Base-by-base conservation (phyloP, 2,888 invertebrate genomes). In the Cosmorhoe ocellata region DNA sequence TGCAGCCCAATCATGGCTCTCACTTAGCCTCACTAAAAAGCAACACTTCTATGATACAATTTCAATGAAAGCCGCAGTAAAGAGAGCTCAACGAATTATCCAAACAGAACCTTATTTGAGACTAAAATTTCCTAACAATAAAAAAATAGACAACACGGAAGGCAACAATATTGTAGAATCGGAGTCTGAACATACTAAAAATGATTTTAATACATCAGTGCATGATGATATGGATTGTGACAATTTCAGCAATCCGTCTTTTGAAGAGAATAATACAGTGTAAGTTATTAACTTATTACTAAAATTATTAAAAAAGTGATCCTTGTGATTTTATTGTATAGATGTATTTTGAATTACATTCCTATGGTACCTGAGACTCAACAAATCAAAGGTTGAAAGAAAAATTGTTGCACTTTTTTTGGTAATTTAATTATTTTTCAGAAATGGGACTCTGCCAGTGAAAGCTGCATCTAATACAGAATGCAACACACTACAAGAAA, bases 1-100 rank as follows among this genome's bases (percentile, higher is more conserved):
- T 66, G 85, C 84, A 52, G 71, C 69, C 6, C 75, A 77, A 56
- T 79, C 84, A 33, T 88, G 86, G 86, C 34, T 71, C n/a, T 71
- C 77, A 11, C 63, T 88, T 33, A 79, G 58, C 56, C 57, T 75
- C 30, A 43, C 51, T 30, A 81, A 86, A 59, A 84, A 74, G 58
- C 59, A 74, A 32, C 50, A 69, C 33, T 74, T 87, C 63, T 30
- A 55, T 32, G 56, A 66, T 8, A 75, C 59, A 36, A 34, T 45
- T 28, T 22, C 50, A 11, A 33, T 44, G 4, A 55, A 51, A 42
- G 39, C 48, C 28, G 38, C 49, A 13, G n/a, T 59, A 26, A 46
- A 49, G n/a, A 41, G 51, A 60, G 75, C 76, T 31, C 52, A 69
- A 33, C 65, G 65, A 46, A 64, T 87, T 38, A 72, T 77, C 61